Conservation (phyloP, 2,113 vertebrate genomes). For the Zapornia atra region DNA sequence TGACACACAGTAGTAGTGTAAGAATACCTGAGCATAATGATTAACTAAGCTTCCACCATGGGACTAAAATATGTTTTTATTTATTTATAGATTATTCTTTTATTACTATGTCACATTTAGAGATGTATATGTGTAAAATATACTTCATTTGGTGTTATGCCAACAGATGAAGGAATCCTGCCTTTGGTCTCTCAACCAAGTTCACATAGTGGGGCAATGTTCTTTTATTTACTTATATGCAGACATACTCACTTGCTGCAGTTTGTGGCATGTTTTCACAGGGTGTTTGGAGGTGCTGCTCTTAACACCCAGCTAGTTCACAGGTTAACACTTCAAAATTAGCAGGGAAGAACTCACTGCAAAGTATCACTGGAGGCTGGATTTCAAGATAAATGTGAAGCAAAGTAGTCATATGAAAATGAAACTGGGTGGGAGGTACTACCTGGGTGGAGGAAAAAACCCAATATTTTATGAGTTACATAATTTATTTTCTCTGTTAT, state of each 20-base stretch:
- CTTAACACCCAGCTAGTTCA: neutral
- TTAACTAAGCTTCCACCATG: neutral
- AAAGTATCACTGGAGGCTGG: neutral
- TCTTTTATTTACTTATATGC: neutral
- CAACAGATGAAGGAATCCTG: neutral
- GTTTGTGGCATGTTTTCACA: neutral
- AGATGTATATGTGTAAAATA: neutral
- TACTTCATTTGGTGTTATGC: neutral
- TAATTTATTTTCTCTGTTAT: neutral
- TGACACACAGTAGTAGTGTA: neutral
- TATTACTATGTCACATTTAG: neutral
- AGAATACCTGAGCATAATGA: neutral
- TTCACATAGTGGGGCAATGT: neutral
- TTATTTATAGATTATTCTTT: neutral
- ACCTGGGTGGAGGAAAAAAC: slow-evolving; percentile 30
- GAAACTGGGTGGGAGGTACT: neutral
- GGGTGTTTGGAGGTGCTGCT: neutral
- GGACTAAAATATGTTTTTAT: neutral
- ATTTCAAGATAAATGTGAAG: neutral
- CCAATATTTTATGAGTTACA: neutral
- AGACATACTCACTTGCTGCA: neutral
- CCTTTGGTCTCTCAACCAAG: neutral
- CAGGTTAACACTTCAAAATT: neutral
- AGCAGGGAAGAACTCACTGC: neutral
- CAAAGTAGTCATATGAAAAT: neutral